Evolutionary conservation across 2,797 vertebrate species (phyloP), one percentile per base, ranked within the genome.

Genomic region (Sebastes flavidus): DNA sequence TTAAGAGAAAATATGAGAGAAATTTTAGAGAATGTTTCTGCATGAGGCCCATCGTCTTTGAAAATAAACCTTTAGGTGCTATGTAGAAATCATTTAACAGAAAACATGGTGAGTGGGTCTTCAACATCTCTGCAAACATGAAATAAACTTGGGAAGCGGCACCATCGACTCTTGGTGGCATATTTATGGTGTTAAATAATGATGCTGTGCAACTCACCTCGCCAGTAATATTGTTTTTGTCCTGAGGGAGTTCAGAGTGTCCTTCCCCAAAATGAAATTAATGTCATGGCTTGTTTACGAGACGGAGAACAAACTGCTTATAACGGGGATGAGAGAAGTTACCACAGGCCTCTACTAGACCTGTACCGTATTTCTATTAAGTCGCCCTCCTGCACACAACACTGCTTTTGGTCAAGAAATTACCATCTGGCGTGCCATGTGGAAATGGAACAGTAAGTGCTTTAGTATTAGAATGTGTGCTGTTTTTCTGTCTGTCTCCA

Each of bases 401-500:
- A 20, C 63, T 54, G 74, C 68, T 38, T 65, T 55, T 66, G 73
- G 82, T 88, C 74, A 78, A 80, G 72, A 76, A 75, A 88, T 85
- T 63, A 78, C 76, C 75, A 71, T 84, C 72, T 73, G 76, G n/a
- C 29, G 27, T 76, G 58, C 80, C 49, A 60, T 49, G 65, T 65
- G 77, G 75, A 81, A 85, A 85, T 71, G 14, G 46, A 75, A 73
- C 30, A 65, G 74, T 71, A 70, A 83, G 75, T 80, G 77, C 69
- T 74, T 82, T 63, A 22, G 54, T 67, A 76, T 81, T 77, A 61
- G 56, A 76, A 67, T 79, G 42, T 86, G 74, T 78, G 59, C 68
- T 32, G 75, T 83, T 79, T 73, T 74, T 77, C 75, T 78, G 66
- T 58, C 81, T 71, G 77, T 84, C 80, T 83, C 72, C 76, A 49